Evolutionary conservation across 2,888 invertebrate species (phyloP), one percentile per base, ranked within the genome.

Genomic region (Napeogenes sylphis): DNA sequence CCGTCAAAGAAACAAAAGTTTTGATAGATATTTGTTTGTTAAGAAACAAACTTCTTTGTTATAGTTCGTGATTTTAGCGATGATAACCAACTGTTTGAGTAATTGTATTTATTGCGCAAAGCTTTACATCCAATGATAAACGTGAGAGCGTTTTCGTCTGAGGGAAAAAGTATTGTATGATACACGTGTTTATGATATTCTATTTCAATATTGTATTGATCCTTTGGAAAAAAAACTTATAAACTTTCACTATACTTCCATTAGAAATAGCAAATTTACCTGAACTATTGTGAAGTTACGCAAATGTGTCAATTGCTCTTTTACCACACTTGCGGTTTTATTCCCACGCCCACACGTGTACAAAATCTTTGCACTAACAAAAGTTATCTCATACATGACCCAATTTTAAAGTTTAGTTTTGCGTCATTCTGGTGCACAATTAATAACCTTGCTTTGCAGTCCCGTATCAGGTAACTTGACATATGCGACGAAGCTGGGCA

Each of bases 311-410:
- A 68, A 70, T 71, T 82, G 83, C 76, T 75, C 78, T 78, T 83
- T 81, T 73, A 71, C 62, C 61, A 69, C 59, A 70, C 76, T 79
- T 75, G 62, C 59, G 66, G 66, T 64, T 62, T 62, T 65, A 76
- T 81, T 85, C 87, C 79, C 87, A 89, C 83, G 80, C 84, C 81
- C 73, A 80, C 89, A 87, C 87, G 87, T 87, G 88, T 82, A 76
- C 73, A 66, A 75, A 78, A 79, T 80, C 70, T 65, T 67, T 64
- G 35, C 14, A n/a, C 46, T 62, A 45, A 62, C 46, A 54, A 63
- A 54, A 62, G 33, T 47, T 46, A 42, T 58, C 21, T 55, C 55
- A 65, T 65, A 59, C 62, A 58, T 35, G 53, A 14, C 51, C 51
- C 60, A 63, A 60, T 55, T 63, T 62, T 55, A 54, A 56, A 32